Evolutionary conservation across 2,797 vertebrate species (phyloP), one percentile per base, ranked within the genome.

Genomic region (Poecilia velifera): DNA sequence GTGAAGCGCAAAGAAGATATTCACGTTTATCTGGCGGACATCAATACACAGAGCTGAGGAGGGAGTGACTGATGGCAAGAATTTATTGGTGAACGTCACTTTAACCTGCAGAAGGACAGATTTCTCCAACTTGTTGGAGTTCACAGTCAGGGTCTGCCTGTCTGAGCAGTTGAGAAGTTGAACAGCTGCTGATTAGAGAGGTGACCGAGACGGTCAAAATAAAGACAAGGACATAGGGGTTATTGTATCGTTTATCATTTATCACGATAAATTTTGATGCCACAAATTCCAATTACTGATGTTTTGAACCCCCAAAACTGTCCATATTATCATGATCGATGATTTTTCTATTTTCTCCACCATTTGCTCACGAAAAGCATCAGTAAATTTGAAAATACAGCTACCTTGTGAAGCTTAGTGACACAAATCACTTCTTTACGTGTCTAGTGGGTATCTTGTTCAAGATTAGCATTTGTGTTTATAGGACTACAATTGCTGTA

Each of bases 161-260:
- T 91, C 90, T 82, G 75, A 86, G 80, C 49, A 76, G 74, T 90
- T 92, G 92, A 92, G 87, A 82, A 85, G 82, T 78, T 78, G 84
- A 92, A 88, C 92, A 94, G 91, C 92, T 94, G 92, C 82, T 86
- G 79, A 81, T 45, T 80, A 86, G 77, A 64, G 64, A 68, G 46
- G 20, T 20, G 8, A 51, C 20, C 20, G 62, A 57, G 76, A 77
- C 57, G 2, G 73, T 49, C 14, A 74, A 7, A 31, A 22, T 34
- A 20, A 18, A 20, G 4, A 68, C 10, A 53, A 20, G 28, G 12
- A 41, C 16, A 72, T 62, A 57, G 10, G n/a, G 22, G n/a, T 22
- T 3, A 22, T 22, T 51, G 18, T 7, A 22, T 22, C 6, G 47
- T 20, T 49, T 22, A 22, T n/a, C n/a, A 13, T 51, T 51, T 51